phyloP scores from a whole-genome alignment of 2,797 vertebrate genomes.

The Moxostoma hubbsi region DNA sequence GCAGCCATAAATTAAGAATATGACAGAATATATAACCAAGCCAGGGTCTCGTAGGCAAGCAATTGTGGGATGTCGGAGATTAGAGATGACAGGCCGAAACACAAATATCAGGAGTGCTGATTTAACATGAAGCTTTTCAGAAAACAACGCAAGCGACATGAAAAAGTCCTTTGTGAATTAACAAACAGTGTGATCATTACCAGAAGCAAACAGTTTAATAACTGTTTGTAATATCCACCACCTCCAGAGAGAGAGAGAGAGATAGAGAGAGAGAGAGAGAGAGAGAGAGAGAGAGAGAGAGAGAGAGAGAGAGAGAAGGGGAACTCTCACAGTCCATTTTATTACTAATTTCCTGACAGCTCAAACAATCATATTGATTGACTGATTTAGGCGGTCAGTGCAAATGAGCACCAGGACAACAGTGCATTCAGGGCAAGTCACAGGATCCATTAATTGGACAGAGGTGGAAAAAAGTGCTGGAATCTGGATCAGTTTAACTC shows the following conservation, averaged over 20 bases:
- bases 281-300: neutral
- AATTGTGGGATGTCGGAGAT: neutral
- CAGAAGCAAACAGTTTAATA: slow-evolving; percentile 24
- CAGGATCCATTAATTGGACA: slow-evolving; percentile 39
- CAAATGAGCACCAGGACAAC: slow-evolving; percentile 43
- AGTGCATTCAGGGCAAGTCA: slow-evolving; percentile 6
- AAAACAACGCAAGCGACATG: slow-evolving; percentile 8
- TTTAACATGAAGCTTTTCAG: slow-evolving; percentile 30
- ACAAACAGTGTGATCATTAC: slow-evolving; percentile 4
- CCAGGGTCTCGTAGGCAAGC: neutral
- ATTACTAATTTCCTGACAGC: slow-evolving; percentile 51
- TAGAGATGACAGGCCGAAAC: neutral
- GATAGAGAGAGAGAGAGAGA: neutral
- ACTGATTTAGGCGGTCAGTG: slow-evolving; percentile 48
- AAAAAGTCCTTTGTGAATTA: slow-evolving; percentile 29
- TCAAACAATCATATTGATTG: slow-evolving; percentile 55
- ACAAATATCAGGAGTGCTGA: slow-evolving; percentile 15
- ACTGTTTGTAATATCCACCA: slow-evolving; percentile 13
- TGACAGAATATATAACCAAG: slow-evolving; percentile 32
- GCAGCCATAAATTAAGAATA: slow-evolving; percentile 52
- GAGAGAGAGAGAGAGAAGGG: neutral
- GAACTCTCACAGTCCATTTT: slow-evolving; percentile 35
- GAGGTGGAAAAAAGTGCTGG: slow-evolving; percentile 21
- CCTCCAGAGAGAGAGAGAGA: neutral
- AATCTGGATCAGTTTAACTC: slow-evolving; percentile 32